phyloP scores from a whole-genome alignment of 2,113 vertebrate genomes.

The Bothrops jararaca region DNA sequence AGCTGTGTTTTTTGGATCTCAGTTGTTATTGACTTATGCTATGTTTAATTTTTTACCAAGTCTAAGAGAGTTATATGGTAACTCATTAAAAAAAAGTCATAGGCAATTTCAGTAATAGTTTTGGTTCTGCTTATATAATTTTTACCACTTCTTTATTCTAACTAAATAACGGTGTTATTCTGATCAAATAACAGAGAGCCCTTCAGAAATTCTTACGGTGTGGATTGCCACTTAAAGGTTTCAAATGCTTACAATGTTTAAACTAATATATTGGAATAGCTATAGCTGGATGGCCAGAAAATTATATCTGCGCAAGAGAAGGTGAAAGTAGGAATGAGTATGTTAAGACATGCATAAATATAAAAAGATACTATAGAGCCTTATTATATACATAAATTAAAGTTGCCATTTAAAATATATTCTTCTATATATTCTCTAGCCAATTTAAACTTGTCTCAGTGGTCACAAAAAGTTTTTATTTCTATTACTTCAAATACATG shows the following conservation, averaged over 20 bases:
- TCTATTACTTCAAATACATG: background rate
- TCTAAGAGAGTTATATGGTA: background rate
- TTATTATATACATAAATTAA: background rate
- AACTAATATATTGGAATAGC: background rate
- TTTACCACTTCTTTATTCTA: background rate
- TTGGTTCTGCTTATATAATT: background rate
- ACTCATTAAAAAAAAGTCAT: background rate
- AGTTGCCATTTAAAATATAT: background rate
- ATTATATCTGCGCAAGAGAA: background rate
- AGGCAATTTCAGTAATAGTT: background rate
- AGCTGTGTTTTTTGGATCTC: background rate
- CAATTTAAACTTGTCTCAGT: background rate
- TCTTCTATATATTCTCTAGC: background rate
- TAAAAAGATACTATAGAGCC: background rate
- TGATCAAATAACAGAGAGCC: background rate
- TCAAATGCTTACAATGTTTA: background rate
- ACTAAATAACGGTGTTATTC: background rate
- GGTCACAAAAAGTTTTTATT: background rate
- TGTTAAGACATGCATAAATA: background rate
- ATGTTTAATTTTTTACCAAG: conserved; percentile 20
- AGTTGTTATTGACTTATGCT: background rate
- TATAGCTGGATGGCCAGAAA: background rate
- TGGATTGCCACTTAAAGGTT: background rate
- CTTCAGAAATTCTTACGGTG: background rate
- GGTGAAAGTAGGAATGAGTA: background rate